These are phyloP conservation scores for Paratilapia polleni DNA, from an alignment of 2,113 vertebrate genomes.

Conservation along the genomic window DNA sequence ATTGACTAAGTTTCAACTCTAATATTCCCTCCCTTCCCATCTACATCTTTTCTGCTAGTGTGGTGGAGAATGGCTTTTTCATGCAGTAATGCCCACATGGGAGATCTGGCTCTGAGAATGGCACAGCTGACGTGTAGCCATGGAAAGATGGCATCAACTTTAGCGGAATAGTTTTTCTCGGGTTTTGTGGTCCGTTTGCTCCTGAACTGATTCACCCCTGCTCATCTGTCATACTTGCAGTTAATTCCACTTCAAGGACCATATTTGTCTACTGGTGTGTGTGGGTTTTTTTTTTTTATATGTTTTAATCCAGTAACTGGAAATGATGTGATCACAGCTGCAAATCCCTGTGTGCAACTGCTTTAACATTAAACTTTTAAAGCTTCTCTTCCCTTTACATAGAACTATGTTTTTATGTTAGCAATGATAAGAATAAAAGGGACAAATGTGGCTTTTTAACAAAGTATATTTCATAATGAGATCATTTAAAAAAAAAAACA, in stretches of 20 bases:
- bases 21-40: background rate
- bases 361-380: background rate
- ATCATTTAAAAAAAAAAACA: background rate
- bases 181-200: slow-evolving; percentile 11
- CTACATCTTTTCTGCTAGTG: background rate
- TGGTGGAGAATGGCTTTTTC: background rate
- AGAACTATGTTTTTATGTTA: background rate
- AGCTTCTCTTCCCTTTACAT: background rate
- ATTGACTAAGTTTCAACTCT: background rate
- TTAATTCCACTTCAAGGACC: slow-evolving; percentile 3
- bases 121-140: slow-evolving; percentile 28
- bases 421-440: background rate
- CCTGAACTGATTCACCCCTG: slow-evolving; percentile 33
- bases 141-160: slow-evolving; percentile 53
- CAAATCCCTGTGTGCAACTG: background rate
- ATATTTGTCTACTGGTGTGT: background rate
- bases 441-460: background rate
- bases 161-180: slow-evolving; percentile 2
- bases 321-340: background rate
- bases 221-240: background rate
- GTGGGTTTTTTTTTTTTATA: background rate
- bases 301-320: background rate
- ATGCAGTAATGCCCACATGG: slow-evolving; percentile 34
- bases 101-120: slow-evolving; percentile 28
- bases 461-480: background rate